These are phyloP conservation scores for Ciconia maguari DNA, from an alignment of 2,113 vertebrate species.

Conservation along the genomic window DNA sequence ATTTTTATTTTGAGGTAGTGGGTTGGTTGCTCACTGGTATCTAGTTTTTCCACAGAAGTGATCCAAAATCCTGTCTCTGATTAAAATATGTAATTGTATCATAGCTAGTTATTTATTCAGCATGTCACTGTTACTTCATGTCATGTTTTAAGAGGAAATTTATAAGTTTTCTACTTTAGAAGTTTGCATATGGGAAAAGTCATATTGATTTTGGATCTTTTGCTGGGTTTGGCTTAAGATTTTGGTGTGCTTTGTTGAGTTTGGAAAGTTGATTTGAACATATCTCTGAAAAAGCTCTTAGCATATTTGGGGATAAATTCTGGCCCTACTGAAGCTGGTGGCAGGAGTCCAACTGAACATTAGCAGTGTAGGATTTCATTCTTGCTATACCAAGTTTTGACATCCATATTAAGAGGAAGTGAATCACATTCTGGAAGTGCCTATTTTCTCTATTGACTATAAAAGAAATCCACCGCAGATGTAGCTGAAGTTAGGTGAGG, in stretches of 20 bases:
- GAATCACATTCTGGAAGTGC: background rate
- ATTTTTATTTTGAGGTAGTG: conserved; percentile 24
- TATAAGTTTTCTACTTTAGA: conserved; percentile 41
- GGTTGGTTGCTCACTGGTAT: background rate
- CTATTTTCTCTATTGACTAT: background rate
- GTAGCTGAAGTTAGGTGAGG: conserved; percentile 10
- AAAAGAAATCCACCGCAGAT: background rate
- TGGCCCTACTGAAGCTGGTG: background rate
- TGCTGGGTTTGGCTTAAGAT: background rate
- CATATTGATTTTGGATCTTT: conserved; percentile 51
- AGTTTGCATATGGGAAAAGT: conserved; percentile 51
- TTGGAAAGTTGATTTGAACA: conserved; percentile 25
- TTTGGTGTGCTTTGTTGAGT: background rate
- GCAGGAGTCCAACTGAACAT: background rate
- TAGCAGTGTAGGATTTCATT: conserved; percentile 5
- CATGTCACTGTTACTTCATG: conserved; percentile 34
- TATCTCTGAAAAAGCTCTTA: conserved; percentile 14
- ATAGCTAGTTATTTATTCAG: conserved; percentile 35
- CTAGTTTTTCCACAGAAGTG: conserved; percentile 17
- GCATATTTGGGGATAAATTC: conserved; percentile 8
- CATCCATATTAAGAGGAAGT: conserved; percentile 16
- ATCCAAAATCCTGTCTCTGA: conserved; percentile 56
- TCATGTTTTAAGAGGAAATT: conserved; percentile 44
- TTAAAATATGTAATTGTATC: conserved; percentile 48
- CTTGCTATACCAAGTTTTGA: background rate